Conservation (phyloP, 2,113 vertebrate genomes). For the Xenopus tropicalis region UCB_Xtro_10.0 CM004449.2:109685501-109686000, state of each 20-base stretch:
- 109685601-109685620: neutral
- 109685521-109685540: slow-evolving; percentile 43
- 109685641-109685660: neutral
- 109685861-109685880: too few species aligned
- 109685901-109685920: neutral
- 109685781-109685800: neutral
- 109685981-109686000: too few species aligned
- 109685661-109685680: slow-evolving; percentile 9
- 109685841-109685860: too few species aligned
- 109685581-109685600: neutral
- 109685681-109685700: slow-evolving; percentile 42
- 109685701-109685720: slow-evolving; percentile 28
- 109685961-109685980: too few species aligned
- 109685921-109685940: slow-evolving; percentile 5
- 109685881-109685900: neutral
- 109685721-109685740: slow-evolving; percentile 5
- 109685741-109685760: slow-evolving; percentile 4
- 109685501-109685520: slow-evolving; percentile 28
- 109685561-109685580: slow-evolving; percentile 29
- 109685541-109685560: slow-evolving; percentile 23
- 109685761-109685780: neutral
- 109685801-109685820: too few species aligned
- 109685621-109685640: neutral
- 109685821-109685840: too few species aligned
- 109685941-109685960: neutral